phyloP scores from a whole-genome alignment of 2,797 vertebrate genomes.

The Cirrhinus mrigala region DNA sequence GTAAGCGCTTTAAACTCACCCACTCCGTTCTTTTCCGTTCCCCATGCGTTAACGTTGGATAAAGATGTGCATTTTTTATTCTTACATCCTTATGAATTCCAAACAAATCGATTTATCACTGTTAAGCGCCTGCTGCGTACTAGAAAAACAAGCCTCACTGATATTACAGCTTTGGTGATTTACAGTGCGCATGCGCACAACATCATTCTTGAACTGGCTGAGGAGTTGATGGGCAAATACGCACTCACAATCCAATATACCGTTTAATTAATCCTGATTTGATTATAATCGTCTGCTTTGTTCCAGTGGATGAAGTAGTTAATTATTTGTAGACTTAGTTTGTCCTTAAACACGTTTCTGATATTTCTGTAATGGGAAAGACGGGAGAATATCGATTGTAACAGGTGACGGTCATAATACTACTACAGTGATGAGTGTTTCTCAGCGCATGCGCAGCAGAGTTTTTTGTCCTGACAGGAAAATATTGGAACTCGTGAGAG shows the following conservation, averaged over 20 bases:
- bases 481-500: background rate
- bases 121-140: constrained; percentile 20
- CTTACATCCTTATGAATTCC: background rate
- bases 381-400: background rate
- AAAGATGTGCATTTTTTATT: background rate
- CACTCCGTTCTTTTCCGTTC: background rate
- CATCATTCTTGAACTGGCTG: background rate
- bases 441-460: background rate
- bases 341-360: background rate
- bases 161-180: constrained; percentile 12
- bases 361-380: background rate
- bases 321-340: background rate
- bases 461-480: background rate
- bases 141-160: constrained; percentile 32
- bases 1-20: constrained; percentile 38
- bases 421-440: background rate
- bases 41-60: background rate
- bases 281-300: constrained; percentile 8
- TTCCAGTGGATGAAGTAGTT: background rate
- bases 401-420: background rate
- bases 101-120: background rate
- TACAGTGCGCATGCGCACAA: constrained; percentile 54
- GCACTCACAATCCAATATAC: background rate
- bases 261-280: constrained; percentile 24
- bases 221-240: background rate